Base-by-base conservation (phyloP, 2,113 vertebrate species). In the Indicator indicator region DNA sequence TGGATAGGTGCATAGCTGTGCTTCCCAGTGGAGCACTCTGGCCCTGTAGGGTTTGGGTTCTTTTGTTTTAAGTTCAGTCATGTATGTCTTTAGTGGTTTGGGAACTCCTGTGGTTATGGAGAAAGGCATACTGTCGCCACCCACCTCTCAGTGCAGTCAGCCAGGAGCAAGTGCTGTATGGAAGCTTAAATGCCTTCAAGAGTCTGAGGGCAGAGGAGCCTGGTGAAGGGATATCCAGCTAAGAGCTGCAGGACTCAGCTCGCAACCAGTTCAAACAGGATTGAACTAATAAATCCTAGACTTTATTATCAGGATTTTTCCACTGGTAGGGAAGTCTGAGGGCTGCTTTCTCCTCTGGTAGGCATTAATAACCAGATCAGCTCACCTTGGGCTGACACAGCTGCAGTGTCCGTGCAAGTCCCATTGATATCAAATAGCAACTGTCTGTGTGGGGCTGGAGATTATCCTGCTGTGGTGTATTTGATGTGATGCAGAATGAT, bases 401-500 rank as follows among this genome's bases (percentile, higher is more conserved):
- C 89, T 76, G 77, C 77, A 71, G 88, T 0, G 0, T 59, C 90
- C 36, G 6, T 64, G n/a, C 74, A 26, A 33, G 63, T 75, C 59
- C 23, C 67, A 16, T 1, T 42, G 84, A 26, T 69, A 36, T 12
- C 84, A 70, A 85, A 67, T 32, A 75, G 77, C 40, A 80, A 38
- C 88, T 2, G 0, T 62, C 2, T 83, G 82, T 54, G 48, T 40
- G 68, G 54, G 94, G 89, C 64, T 75, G 68, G 82, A 44, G 76
- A 82, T 60, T 77, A 9, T 33, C 8, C 19, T 56, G 83, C 91
- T 80, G 79, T 1, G 0, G 11, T 54, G 32, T 27, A 48, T 81
- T 77, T 67, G 78, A 80, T 76, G 82, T 40, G 68, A 52, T 59
- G 76, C 48, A 77, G 72, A 71, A 90, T 40, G 85, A 71, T 86